phyloP scores from a whole-genome alignment of 2,113 vertebrate genomes.

The Aythya baeri region DNA sequence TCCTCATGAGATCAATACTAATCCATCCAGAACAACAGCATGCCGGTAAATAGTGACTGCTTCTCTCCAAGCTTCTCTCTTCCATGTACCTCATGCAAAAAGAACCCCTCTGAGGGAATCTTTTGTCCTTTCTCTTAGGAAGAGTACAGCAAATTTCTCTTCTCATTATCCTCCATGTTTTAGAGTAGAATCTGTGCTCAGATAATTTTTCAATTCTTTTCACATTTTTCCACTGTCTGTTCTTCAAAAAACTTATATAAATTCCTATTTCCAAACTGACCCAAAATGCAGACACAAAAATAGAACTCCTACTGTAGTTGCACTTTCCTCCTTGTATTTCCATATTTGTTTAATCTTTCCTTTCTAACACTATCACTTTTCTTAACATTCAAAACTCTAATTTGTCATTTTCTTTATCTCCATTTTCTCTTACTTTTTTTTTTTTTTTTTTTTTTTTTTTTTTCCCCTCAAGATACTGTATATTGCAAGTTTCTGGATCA shows the following conservation, averaged over 20 bases:
- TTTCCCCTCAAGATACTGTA: neutral
- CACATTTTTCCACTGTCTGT: neutral
- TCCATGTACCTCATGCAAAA: neutral
- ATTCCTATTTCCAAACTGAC: neutral
- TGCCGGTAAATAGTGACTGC: neutral
- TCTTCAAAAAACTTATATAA: neutral
- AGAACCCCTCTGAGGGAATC: neutral
- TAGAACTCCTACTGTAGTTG: neutral
- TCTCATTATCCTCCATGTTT: neutral
- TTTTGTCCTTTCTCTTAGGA: neutral
- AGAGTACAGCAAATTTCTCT: neutral
- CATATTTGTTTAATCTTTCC: conserved; percentile 14
- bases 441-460: neutral
- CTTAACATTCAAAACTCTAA: neutral
- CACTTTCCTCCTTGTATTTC: neutral
- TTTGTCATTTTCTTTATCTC: neutral
- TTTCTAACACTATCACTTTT: neutral
- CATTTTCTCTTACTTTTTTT: neutral
- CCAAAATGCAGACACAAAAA: neutral
- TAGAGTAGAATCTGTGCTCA: neutral
- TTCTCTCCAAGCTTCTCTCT: neutral
- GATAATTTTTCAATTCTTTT: neutral
- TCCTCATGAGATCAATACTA: neutral
- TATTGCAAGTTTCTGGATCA: neutral
- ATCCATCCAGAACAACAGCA: neutral